These are phyloP conservation scores for Hippocampus abdominalis DNA, from an alignment of 2,113 vertebrate genomes.

Conservation along the genomic window DNA sequence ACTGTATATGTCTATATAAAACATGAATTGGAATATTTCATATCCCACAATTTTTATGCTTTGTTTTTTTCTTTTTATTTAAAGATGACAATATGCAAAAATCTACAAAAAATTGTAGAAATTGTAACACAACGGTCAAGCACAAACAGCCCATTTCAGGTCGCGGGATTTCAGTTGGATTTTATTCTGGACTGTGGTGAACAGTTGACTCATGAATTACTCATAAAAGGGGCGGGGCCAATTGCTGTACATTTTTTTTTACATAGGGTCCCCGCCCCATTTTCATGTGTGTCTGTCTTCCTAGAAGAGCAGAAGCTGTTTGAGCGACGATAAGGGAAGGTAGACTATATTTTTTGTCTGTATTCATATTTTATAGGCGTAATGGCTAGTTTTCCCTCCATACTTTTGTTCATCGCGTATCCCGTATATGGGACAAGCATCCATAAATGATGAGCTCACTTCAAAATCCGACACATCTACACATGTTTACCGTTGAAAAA, in stretches of 20 bases:
- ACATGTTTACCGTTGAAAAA: constrained; percentile 37
- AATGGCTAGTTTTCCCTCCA: not conserved
- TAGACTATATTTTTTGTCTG: not conserved
- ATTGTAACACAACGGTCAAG: too few species aligned
- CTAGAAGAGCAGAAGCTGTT: not conserved
- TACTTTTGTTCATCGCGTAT: not conserved
- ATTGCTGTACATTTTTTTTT: too few species aligned
- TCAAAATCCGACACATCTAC: constrained; percentile 17
- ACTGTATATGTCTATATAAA: too few species aligned
- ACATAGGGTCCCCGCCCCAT: too few species aligned
- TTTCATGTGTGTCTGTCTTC: not conserved
- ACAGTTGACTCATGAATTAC: too few species aligned
- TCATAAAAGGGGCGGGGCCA: too few species aligned
- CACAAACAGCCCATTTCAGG: not conserved
- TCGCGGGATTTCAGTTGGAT: not conserved
- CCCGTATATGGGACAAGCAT: not conserved
- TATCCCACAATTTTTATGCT: too few species aligned
- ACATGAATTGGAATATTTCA: too few species aligned
- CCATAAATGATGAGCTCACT: not conserved
- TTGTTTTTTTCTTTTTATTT: too few species aligned
- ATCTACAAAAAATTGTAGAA: too few species aligned
- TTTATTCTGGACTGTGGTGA: not conserved
- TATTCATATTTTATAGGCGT: not conserved
- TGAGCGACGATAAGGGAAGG: not conserved
- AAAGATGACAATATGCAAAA: too few species aligned